These are phyloP conservation scores for Dasyprocta punctata DNA, from an alignment of 2,113 vertebrate genomes.

Conservation along the genomic window DNA sequence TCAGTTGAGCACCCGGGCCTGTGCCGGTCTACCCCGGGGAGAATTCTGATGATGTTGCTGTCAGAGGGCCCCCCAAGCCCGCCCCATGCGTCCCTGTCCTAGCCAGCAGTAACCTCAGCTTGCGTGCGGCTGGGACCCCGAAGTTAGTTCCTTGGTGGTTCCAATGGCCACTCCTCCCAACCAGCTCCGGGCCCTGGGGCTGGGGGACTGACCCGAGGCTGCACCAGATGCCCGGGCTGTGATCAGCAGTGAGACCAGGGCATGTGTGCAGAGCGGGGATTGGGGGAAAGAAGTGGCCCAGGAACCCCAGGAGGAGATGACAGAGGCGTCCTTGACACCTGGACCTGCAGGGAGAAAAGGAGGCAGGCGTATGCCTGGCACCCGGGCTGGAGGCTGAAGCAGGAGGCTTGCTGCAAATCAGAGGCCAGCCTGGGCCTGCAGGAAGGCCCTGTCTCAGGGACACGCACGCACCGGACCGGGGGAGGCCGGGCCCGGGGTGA, in stretches of 20 bases:
- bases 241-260: rapidly evolving
- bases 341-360: neutral
- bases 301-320: neutral
- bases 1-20: neutral
- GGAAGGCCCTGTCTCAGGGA: neutral
- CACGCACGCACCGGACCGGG: neutral
- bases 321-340: neutral
- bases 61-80: neutral
- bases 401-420: neutral
- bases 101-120: neutral
- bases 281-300: neutral
- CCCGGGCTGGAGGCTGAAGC: neutral
- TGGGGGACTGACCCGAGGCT: neutral
- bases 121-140: neutral
- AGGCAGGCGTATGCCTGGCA: neutral
- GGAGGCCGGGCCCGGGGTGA: neutral
- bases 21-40: neutral
- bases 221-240: neutral
- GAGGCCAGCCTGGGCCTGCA: neutral
- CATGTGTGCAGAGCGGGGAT: rapidly evolving
- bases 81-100: rapidly evolving
- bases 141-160: neutral
- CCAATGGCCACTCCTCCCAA: neutral
- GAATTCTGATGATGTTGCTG: neutral
- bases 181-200: neutral